A percentile compares a stretch with the other conserved stretches of the same genome.
These are phyloP conservation scores for Asobara japonica DNA, from an alignment of 1,140 invertebrate species.

Conservation along the genomic window DNA sequence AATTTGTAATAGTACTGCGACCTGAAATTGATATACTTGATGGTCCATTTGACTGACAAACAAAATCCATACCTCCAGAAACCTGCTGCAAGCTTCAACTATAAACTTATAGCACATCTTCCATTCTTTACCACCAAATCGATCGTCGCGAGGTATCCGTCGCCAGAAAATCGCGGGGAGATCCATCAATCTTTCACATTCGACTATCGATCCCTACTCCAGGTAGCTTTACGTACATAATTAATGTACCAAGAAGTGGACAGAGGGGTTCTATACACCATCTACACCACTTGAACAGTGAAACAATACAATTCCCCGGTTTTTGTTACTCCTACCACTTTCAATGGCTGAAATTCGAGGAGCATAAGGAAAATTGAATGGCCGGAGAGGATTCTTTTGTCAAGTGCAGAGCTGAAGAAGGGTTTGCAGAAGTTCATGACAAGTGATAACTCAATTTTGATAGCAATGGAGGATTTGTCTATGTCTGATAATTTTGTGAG, in stretches of 20 bases:
- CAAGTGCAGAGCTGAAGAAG: too few species aligned
- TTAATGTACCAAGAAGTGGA: conserved; percentile 43
- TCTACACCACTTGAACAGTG: not conserved
- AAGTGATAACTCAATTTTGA: too few species aligned
- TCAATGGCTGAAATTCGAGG: not conserved
- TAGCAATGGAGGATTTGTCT: too few species aligned
- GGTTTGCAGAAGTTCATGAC: too few species aligned
- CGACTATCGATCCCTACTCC: conserved; percentile 51
- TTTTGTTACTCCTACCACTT: not conserved
- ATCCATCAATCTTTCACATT: conserved; percentile 58
- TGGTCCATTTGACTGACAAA: too few species aligned
- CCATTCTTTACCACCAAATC: not conserved
- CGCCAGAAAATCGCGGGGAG: conserved; percentile 10
- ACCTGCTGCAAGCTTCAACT: too few species aligned
- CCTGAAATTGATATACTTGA: too few species aligned
- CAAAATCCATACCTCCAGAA: too few species aligned
- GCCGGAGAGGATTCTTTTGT: too few species aligned
- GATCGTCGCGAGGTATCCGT: not conserved
- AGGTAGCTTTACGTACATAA: conserved; percentile 49
- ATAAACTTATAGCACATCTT: not conserved
- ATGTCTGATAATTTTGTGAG: too few species aligned
- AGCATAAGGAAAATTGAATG: too few species aligned
- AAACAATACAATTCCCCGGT: not conserved
- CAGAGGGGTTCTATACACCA: conserved; percentile 3
- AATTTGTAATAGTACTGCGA: too few species aligned